Base-by-base conservation (phyloP, 2,797 vertebrate species). In the Pelobates cultripes region DNA sequence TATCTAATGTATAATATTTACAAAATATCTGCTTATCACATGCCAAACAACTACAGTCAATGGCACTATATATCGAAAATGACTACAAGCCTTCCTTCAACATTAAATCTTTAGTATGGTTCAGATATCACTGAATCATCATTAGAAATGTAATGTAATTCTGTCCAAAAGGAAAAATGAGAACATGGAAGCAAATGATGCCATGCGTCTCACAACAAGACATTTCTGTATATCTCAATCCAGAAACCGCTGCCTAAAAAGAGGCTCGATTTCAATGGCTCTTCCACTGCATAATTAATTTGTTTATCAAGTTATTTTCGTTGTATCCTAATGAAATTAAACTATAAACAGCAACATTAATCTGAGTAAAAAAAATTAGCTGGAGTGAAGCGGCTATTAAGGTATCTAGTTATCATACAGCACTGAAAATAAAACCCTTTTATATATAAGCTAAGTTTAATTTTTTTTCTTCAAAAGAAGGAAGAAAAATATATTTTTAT, bases 261-360 rank as follows among this genome's bases (percentile, higher is more conserved):
- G 51, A 53, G 3, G 13, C 51, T 53, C 7, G 7, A 53, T 53
- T 53, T 53, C 51, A 53, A 14, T 61, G 57, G 14, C 57, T 3
- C 47, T 61, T 61, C 57, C 57, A 5, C 15, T 17, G 57, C 57
- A 61, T n/a, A 61, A 61, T 61, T 61, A 4, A 14, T 61, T 61
- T 61, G 57, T 61, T 61, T 61, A 61, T 61, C 57, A 61, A 61
- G 57, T n/a, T 61, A 5, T 61, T 61, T 51, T 61, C 15, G 57
- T 5, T n/a, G 57, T 13, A 61, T 61, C 57, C 15, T 64, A 64
- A 64, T 64, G 17, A 64, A 40, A 40, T 64, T 40, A 64, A n/a
- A 9, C 61, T 40, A 64, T 41, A 14, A 64, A 64, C 10, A 2
- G n/a, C 17, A 64, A 64, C 61, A 64, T 40, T 28, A 7, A 64